Conservation (phyloP, 2,797 vertebrate genomes). For the Tangara arthus region DNA sequence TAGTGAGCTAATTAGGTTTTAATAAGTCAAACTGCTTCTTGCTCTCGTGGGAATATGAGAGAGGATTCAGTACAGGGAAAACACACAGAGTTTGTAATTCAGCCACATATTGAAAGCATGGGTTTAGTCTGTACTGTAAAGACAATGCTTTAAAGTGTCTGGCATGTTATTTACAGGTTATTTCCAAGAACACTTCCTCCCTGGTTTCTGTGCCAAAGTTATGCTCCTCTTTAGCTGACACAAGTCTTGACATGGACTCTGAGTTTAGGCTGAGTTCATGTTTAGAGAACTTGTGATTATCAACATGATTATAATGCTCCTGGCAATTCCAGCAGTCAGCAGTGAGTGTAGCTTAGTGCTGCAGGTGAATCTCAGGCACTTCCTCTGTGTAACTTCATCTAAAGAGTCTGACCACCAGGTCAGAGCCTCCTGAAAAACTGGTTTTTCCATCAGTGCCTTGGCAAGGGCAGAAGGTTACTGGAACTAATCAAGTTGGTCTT, state of each 20-base stretch:
- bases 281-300: not conserved
- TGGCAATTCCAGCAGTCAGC: not conserved
- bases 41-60: not conserved
- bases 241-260: not conserved
- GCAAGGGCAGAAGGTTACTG: constrained; percentile 59
- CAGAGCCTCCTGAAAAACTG: constrained; percentile 28
- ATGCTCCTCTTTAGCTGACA: not conserved
- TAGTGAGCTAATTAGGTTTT: not conserved
- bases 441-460: constrained; percentile 30
- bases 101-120: not conserved
- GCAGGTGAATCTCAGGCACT: not conserved
- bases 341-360: not conserved
- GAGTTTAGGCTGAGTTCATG: not conserved
- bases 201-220: not conserved
- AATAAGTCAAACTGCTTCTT: not conserved
- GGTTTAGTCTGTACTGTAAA: not conserved
- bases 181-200: not conserved
- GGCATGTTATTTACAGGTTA: not conserved
- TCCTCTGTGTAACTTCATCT: not conserved
- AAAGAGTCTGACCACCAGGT: not conserved
- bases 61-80: not conserved
- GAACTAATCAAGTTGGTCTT: constrained; percentile 58
- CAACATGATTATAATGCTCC: not conserved
- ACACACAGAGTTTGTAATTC: not conserved
- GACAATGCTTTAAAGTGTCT: not conserved